Evolutionary conservation across 2,113 vertebrate species (phyloP), one percentile per base, ranked within the genome.

Genomic region (Callorhinus ursinus): DNA sequence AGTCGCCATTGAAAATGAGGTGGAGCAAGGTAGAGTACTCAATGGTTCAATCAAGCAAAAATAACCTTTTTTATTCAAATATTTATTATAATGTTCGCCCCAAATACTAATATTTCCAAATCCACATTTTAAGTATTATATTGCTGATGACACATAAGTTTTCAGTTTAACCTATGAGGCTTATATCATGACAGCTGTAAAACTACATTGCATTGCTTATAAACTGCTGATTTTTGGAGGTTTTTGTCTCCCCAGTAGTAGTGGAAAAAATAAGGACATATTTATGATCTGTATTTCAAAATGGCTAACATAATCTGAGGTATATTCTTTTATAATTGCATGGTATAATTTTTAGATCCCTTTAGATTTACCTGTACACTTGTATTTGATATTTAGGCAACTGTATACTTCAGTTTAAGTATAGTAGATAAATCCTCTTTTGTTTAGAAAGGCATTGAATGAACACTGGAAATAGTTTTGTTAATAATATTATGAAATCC

Each of bases 1-100:
- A 16, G 99, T 99, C 9, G 91, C 98, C 39, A 98, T 99, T 18
- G 98, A 99, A 93, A 98, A 99, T 94, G 99, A 99, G 97, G 98
- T 99, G 72, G 99, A 99, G 92, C 99, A 99, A 99, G 99, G 99
- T 99, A 98, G 36, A 89, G 31, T 76, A 69, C 8, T 77, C 81
- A 33, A 5, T 28, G 8, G 8, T 69, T 57, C 59, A 71, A n/a
- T 46, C 33, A 79, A 92, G 42, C 53, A 65, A 94, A 85, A 89
- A 65, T 67, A 61, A 46, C 10, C 57, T 51, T 79, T 86, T 51
- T 80, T 95, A 83, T 51, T 82, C 31, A 88, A 85, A 36, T 83
- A 55, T 42, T 82, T 71, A 67, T 67, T 74, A 84, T 93, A 81
- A 57, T 53, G 84, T 67, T 57, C n/a, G 24, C 36, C 24, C 39